phyloP scores from a whole-genome alignment of 2,888 invertebrate species.

The Agonopterix heracliana region DNA sequence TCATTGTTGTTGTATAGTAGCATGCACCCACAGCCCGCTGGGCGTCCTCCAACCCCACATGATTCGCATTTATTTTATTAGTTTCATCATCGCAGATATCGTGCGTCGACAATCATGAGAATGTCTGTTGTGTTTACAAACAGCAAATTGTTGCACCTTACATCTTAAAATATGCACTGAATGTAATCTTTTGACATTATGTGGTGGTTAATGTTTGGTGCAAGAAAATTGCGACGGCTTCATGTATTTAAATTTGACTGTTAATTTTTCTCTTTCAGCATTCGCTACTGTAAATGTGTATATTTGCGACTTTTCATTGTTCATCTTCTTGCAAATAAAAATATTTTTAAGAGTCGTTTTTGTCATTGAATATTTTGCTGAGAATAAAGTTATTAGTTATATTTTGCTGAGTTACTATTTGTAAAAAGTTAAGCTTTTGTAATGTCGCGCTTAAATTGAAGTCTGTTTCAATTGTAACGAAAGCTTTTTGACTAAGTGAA shows the following conservation, averaged over 20 bases:
- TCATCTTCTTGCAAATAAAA: slow-evolving; percentile 36
- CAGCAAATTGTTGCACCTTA: slow-evolving; percentile 50
- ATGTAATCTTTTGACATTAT: slow-evolving; percentile 27
- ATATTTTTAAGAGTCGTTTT: slow-evolving; percentile 33
- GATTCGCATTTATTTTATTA: slow-evolving; percentile 61
- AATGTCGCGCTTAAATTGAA: slow-evolving; percentile 27
- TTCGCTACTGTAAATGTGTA: slow-evolving; percentile 63
- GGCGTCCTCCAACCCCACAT: slow-evolving; percentile 78
- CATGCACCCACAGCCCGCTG: slow-evolving; percentile 72
- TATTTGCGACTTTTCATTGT: slow-evolving; percentile 49
- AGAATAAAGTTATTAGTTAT: slow-evolving; percentile 26
- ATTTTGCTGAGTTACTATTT: slow-evolving; percentile 35
- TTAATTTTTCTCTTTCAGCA: slow-evolving; percentile 62
- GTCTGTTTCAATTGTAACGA: slow-evolving; percentile 17
- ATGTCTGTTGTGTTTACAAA: slow-evolving; percentile 44
- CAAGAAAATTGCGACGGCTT: slow-evolving; percentile 43
- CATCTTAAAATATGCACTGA: slow-evolving; percentile 35
- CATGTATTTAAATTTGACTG: slow-evolving; percentile 37
- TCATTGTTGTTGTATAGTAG: slow-evolving; percentile 58
- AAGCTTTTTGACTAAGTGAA: slow-evolving; percentile 6
- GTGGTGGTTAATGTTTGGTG: slow-evolving; percentile 30
- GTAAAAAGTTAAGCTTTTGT: slow-evolving; percentile 43
- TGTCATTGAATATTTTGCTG: slow-evolving; percentile 48
- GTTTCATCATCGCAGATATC: slow-evolving; percentile 50
- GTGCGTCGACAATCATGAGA: slow-evolving; percentile 36